Evolutionary conservation across 2,113 vertebrate species (phyloP), one percentile per base, ranked within the genome.

Genomic region (Ictidomys tridecemlineatus): DNA sequence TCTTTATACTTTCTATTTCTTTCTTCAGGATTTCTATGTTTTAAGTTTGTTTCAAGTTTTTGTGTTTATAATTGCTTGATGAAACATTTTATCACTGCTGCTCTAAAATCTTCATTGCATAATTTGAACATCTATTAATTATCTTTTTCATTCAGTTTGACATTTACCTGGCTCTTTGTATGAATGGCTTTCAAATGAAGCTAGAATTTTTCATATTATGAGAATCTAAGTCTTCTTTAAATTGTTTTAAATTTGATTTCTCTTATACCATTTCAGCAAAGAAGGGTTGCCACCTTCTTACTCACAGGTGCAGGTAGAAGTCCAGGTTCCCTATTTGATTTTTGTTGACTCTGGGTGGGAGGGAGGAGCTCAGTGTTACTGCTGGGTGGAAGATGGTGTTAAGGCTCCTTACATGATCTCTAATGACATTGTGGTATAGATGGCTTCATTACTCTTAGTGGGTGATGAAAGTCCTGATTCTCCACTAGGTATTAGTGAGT

Each of bases 41-140:
- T 42, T 53, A 91, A 56, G 32, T 11, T 73, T 73, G 39, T 91
- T 76, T 87, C 28, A 93, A 76, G 24, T 72, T 42, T 42, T 42
- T 42, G n/a, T 65, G 20, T 56, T 65, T 86, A 28, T 67, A 70
- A 70, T 72, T 85, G 30, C 18, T 86, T 73, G 37, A 17, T 65
- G 37, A 58, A 77, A 24, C 16, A 51, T 58, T 94, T 91, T 86
- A 70, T 77, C 3, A 74, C 4, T 65, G 42, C 34, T 86, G 73
- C 56, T 80, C 72, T 96, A 82, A 90, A 93, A 51, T 37, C 26
- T 77, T 87, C 48, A 48, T 32, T n/a, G 76, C 45, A 72, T 58
- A 48, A 91, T 45, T 86, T 39, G 70, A 90, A 65, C 18, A 82
- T 76, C 39, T 69, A 77, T 77, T 82, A 26, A 42, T 42, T 42